A percentile compares a stretch with the other conserved stretches of the same genome.
phyloP scores from a whole-genome alignment of 1,140 invertebrate genomes.

The Drosophila pruinosa region DNA sequence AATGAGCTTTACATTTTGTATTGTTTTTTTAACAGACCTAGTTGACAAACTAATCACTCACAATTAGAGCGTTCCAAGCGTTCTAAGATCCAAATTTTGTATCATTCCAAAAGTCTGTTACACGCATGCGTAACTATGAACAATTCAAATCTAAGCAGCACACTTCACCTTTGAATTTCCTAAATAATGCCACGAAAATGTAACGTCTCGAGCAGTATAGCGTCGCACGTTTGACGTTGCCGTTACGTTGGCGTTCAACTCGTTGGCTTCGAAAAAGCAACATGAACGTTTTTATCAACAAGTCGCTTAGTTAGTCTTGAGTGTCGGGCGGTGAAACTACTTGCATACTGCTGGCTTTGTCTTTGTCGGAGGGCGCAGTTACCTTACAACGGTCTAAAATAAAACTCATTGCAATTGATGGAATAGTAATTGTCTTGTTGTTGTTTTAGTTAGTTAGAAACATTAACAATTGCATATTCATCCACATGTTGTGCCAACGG shows the following conservation, averaged over 20 bases:
- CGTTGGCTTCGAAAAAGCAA: constrained; percentile 23
- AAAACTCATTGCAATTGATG: not conserved
- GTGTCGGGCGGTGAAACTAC: constrained; percentile 46
- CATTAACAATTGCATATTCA: constrained; percentile 10
- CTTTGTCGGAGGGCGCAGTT: not conserved
- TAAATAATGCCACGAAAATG: constrained; percentile 15
- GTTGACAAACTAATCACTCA: too few relatives aligned
- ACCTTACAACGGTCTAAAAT: not conserved
- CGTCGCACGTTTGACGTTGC: not conserved
- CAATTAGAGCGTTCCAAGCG: too few relatives aligned
- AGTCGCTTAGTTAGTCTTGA: constrained; percentile 40
- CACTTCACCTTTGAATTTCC: not conserved
- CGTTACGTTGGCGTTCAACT: constrained; percentile 14
- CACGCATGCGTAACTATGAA: not conserved
- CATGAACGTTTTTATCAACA: constrained; percentile 37
- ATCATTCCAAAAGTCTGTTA: not conserved
- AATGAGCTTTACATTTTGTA: too few relatives aligned
- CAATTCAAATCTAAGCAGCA: too few relatives aligned
- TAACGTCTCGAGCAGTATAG: not conserved
- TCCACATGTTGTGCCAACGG: not conserved
- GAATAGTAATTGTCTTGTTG: constrained; percentile 6
- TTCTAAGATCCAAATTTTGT: too few relatives aligned
- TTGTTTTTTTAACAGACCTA: too few relatives aligned
- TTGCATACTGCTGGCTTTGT: constrained; percentile 9
- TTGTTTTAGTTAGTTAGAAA: not conserved